Conservation (phyloP, 2,113 vertebrate genomes). For the Carassius gibelio region DNA sequence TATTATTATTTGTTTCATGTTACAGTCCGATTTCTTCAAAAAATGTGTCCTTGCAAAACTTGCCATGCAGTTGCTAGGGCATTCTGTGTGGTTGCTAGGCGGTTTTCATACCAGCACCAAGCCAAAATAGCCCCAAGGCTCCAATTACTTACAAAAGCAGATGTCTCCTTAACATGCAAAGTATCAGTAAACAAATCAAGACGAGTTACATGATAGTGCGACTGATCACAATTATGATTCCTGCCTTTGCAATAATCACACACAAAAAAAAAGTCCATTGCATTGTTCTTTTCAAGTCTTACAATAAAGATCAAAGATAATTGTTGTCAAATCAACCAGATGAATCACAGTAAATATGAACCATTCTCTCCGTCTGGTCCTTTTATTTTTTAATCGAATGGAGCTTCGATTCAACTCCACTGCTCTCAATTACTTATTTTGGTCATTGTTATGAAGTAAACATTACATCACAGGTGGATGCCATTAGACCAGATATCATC, state of each 20-base stretch:
- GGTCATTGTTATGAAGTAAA: background rate
- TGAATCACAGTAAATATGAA: background rate
- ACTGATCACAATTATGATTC: background rate
- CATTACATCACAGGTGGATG: background rate
- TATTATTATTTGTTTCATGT: background rate
- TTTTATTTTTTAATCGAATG: background rate
- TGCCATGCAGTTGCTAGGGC: background rate
- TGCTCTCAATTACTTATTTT: background rate
- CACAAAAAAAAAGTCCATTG: background rate
- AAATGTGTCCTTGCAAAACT: background rate
- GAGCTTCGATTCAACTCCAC: background rate
- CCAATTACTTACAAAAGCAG: background rate
- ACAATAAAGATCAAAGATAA: background rate
- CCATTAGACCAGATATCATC: background rate
- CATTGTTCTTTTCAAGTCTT: background rate
- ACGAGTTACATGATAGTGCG: background rate
- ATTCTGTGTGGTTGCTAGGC: background rate
- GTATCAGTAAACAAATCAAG: background rate
- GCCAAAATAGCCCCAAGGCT: background rate
- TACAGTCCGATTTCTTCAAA: background rate
- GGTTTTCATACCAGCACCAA: background rate
- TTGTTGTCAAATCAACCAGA: background rate
- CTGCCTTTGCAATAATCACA: background rate
- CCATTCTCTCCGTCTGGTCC: background rate
- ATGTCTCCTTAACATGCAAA: background rate